These are phyloP conservation scores for Callyntrura guangdongensis DNA, from an alignment of 2,888 invertebrate genomes.

Conservation along the genomic window DNA sequence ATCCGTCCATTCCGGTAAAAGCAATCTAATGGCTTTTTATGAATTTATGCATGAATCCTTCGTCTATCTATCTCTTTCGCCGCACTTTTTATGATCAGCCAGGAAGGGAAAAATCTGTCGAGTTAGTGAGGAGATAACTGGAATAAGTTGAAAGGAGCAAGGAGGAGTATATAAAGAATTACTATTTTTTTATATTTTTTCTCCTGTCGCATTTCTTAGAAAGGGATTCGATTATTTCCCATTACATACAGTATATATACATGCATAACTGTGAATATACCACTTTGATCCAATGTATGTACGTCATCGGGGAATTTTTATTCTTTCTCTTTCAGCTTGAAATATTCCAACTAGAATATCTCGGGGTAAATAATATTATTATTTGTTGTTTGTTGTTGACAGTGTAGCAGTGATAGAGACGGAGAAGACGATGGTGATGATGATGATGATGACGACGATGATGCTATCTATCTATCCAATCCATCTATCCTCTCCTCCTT, in stretches of 20 bases:
- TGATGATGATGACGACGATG: neutral
- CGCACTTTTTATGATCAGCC: constrained; percentile 37
- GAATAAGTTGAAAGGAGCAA: neutral
- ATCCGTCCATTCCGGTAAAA: constrained; percentile 42
- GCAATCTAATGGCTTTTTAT: constrained; percentile 63
- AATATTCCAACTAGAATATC: constrained; percentile 18
- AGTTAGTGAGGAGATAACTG: constrained; percentile 4
- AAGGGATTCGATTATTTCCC: constrained; percentile 50
- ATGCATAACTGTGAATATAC: neutral
- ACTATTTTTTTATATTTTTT: too few species aligned
- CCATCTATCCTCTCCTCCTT: constrained; percentile 10
- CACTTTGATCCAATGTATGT: neutral
- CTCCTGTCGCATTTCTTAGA: neutral
- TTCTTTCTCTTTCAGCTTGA: neutral
- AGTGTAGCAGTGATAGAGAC: neutral
- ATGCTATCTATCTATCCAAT: constrained; percentile 41
- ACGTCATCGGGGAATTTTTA: too few species aligned
- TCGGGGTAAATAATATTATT: constrained; percentile 49
- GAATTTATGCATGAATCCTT: constrained; percentile 66
- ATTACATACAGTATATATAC: neutral
- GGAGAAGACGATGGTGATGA: neutral
- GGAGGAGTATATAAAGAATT: constrained; percentile 32
- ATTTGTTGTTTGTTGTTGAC: constrained; percentile 55
- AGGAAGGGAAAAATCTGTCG: constrained; percentile 50
- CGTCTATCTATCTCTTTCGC: constrained; percentile 17